phyloP scores from a whole-genome alignment of 2,888 invertebrate genomes.

The Mellilla xanthometata region DNA sequence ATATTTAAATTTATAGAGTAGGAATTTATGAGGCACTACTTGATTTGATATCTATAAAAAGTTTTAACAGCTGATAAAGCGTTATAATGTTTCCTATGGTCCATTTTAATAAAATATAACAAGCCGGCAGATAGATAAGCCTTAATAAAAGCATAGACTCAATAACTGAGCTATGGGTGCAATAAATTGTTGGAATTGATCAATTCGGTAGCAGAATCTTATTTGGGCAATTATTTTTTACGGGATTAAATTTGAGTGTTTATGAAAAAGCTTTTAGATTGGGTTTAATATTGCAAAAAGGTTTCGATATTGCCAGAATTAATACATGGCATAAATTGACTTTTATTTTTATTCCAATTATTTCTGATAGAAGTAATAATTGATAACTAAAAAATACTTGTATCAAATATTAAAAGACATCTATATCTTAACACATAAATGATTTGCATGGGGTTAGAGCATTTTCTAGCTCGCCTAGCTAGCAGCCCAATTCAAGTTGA shows the following conservation, averaged over 20 bases:
- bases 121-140: slow-evolving; percentile 16
- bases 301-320: no score
- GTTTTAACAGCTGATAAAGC: slow-evolving; percentile 25
- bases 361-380: no score
- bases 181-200: slow-evolving; percentile 13
- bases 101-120: slow-evolving; percentile 22
- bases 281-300: no score
- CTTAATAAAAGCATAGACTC: slow-evolving; percentile 12
- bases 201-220: slow-evolving; percentile 14
- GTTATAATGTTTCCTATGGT: slow-evolving; percentile 22
- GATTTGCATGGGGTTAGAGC: no score
- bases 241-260: background rate
- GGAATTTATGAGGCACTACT: slow-evolving; percentile 30
- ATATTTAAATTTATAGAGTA: slow-evolving; percentile 29
- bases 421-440: no score
- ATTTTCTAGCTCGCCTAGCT: no score
- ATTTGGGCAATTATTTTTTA: slow-evolving; percentile 4
- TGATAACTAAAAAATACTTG: no score
- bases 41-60: slow-evolving; percentile 31
- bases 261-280: no score
- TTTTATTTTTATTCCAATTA: no score
- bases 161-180: slow-evolving; percentile 7
- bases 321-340: no score
- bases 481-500: no score
- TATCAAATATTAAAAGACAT: no score